Evolutionary conservation across 2,888 invertebrate species (phyloP), one percentile per base, ranked within the genome.

Genomic region (Pseudococcus viburni): DNA sequence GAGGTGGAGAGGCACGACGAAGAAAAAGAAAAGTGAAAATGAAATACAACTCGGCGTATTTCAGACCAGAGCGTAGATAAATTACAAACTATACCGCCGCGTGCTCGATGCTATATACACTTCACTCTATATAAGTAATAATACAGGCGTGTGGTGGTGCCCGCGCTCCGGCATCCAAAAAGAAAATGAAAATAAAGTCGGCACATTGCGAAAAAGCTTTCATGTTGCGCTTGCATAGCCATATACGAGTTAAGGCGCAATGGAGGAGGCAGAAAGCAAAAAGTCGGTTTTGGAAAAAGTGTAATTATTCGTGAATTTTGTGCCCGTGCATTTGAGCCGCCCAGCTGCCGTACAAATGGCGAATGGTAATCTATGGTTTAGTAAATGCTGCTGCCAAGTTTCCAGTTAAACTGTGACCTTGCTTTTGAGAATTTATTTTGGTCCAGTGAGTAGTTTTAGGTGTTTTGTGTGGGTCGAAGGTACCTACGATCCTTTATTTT

Each of bases 121-220:
- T 19, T 19, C 19, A 59, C 19, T 19, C n/a, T 59, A 19, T 19
- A 59, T 59, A 59, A 59, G 59, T 59, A 59, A 59, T 59, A 59
- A 59, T 59, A 19, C 59, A 5, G 17, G 46, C 17, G 15, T 55
- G 17, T 4, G 17, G 59, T 19, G 19, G 19, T 59, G 3, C 19
- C 51, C 11, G 59, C 19, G 59, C 55, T 5, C 17, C 17, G 17
- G 17, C 0, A 17, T 7, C 11, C 7, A 17, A 73, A 73, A 39
- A 33, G 33, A 73, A 73, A 73, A 73, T 73, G 73, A 73, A 73
- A 73, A 73, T 73, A 26, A 73, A 73, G 73, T 26, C 73, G 39
- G 26, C 33, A 33, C 73, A 39, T 73, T 33, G 33, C 73, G 73
- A 73, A 39, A 73, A 73, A 73, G 73, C 39, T 73, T 73, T 59